Evolutionary conservation across 2,888 invertebrate species (phyloP).

Genomic region (Pseudococcus viburni): DNA sequence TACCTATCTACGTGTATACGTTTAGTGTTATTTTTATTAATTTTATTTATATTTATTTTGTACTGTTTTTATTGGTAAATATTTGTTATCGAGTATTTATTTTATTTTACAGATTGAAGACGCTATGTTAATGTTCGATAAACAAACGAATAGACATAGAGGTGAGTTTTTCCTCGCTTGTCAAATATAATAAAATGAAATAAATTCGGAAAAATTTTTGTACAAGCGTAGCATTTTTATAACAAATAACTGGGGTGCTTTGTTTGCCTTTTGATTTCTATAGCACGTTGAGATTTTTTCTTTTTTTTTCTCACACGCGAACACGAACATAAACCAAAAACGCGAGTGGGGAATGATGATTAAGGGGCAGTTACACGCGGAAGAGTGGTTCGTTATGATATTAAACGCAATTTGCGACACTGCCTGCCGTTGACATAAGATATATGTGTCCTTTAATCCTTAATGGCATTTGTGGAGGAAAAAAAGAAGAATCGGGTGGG

Average conservation of each 20-base stretch:
- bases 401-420: constrained; percentile 66
- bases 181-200: constrained; percentile 26
- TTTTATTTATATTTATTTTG: constrained; percentile 45
- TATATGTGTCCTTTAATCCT: constrained; percentile 62
- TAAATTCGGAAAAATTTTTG: constrained; percentile 42
- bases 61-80: background rate
- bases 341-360: constrained; percentile 61
- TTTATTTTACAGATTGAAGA: constrained; percentile 94
- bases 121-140: constrained; percentile 99
- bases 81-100: constrained; percentile 69
- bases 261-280: constrained; percentile 55
- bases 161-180: constrained; percentile 77
- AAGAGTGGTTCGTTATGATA: constrained; percentile 61
- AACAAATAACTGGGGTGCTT: constrained; percentile 34
- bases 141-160: constrained; percentile 99
- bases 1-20: background rate
- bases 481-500: constrained; percentile 54
- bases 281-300: constrained; percentile 50
- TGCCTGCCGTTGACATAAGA: constrained; percentile 65
- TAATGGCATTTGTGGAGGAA: constrained; percentile 56
- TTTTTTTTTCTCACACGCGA: constrained; percentile 48
- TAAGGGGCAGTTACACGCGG: constrained; percentile 62
- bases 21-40: constrained; percentile 42
- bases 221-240: constrained; percentile 50
- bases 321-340: constrained; percentile 53